Percentiles rank a stretch among this genome's conserved stretches.
These are phyloP conservation scores for Anoplius nigerrimus DNA, from an alignment of 2,888 invertebrate genomes.

Conservation along the genomic window DNA sequence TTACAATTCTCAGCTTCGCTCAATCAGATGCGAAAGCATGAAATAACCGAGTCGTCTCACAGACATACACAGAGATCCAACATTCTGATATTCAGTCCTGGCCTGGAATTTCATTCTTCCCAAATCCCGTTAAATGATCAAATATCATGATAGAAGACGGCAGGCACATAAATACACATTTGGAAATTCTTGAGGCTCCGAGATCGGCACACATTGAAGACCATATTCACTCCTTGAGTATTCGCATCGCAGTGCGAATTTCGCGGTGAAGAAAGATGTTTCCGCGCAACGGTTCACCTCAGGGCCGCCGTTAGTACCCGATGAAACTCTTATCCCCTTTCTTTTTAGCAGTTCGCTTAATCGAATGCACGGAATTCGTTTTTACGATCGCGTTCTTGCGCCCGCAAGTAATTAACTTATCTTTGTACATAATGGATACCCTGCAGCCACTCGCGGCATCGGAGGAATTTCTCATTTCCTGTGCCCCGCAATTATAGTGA, in stretches of 20 bases:
- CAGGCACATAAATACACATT: no score
- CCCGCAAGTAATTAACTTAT: constrained; percentile 51
- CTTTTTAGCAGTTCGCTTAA: no score
- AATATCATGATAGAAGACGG: no score
- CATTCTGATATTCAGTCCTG: constrained; percentile 40
- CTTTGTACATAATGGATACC: constrained; percentile 46
- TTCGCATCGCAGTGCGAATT: no score
- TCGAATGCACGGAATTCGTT: no score
- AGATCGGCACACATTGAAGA: no score
- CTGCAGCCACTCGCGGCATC: not conserved
- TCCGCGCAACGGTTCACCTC: no score
- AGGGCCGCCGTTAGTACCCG: no score
- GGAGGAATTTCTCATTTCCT: constrained; percentile 54
- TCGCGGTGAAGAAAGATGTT: no score
- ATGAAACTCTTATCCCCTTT: no score
- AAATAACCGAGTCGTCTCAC: not conserved
- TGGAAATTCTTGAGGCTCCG: no score
- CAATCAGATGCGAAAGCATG: constrained; percentile 33
- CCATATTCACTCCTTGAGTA: no score
- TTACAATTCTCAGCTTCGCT: constrained; percentile 19
- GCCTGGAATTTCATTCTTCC: constrained; percentile 33
- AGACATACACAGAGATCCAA: constrained; percentile 30
- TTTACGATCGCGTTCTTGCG: not conserved
- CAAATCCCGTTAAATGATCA: constrained; percentile 30
- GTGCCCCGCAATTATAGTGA: constrained; percentile 53